These are phyloP conservation scores for Monomorium pharaonis DNA, from an alignment of 1,140 invertebrate genomes.

Conservation along the genomic window DNA sequence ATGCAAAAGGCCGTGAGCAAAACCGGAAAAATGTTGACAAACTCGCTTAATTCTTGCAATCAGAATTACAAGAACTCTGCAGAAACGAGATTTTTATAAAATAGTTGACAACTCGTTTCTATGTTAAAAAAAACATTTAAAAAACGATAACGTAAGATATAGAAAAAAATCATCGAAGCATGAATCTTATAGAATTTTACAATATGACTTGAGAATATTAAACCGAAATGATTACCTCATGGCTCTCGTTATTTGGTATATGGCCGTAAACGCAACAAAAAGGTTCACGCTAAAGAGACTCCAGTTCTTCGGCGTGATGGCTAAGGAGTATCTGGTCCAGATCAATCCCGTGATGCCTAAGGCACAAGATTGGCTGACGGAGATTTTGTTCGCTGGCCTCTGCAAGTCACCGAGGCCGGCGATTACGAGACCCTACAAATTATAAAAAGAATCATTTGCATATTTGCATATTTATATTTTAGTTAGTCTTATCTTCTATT, in stretches of 20 bases:
- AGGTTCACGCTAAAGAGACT: constrained; percentile 97
- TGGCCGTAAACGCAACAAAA: constrained; percentile 94
- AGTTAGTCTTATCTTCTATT: neutral
- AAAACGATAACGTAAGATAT: neutral
- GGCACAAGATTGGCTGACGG: constrained; percentile 93
- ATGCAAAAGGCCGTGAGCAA: neutral
- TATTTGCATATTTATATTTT: neutral
- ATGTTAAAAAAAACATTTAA: neutral
- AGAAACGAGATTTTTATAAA: neutral
- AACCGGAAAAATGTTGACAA: constrained; percentile 9
- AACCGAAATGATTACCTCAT: constrained; percentile 82
- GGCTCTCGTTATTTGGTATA: constrained; percentile 92
- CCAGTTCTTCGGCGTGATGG: constrained; percentile 98
- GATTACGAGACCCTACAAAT: constrained; percentile 91
- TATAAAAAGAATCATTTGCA: neutral
- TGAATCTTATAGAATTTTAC: neutral
- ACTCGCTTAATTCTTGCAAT: neutral
- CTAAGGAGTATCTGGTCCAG: constrained; percentile 95
- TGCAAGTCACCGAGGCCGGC: constrained; percentile 97
- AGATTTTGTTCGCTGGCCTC: constrained; percentile 96
- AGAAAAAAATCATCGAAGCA: neutral
- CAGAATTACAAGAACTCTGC: neutral
- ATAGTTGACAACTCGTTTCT: neutral
- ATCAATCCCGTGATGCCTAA: constrained; percentile 91
- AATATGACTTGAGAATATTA: neutral